phyloP scores from a whole-genome alignment of 2,888 invertebrate species.

The Gibbula magus region DNA sequence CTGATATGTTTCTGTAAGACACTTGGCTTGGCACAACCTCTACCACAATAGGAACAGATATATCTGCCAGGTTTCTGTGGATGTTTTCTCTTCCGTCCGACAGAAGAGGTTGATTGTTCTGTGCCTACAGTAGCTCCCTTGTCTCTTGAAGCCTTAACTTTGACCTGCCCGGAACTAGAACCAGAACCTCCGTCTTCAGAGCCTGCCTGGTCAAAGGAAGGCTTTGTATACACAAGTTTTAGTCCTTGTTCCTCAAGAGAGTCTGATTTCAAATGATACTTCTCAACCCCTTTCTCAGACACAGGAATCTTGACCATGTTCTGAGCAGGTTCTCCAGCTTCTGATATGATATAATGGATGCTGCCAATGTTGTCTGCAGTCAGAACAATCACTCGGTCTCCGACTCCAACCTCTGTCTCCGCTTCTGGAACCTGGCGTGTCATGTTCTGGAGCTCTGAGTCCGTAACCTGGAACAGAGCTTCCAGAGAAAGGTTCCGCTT shows the following conservation, averaged over 20 bases:
- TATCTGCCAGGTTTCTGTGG: conserved; percentile 80
- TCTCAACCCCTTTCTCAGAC: conserved; percentile 33
- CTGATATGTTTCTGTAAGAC: conserved; percentile 95
- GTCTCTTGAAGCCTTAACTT: neutral
- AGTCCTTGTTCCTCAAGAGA: conserved; percentile 47
- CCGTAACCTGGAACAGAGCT: conserved; percentile 72
- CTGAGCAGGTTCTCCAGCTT: neutral
- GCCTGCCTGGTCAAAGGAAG: conserved; percentile 35
- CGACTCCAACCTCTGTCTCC: conserved; percentile 6
- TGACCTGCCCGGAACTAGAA: conserved; percentile 1
- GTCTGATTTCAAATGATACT: conserved; percentile 47
- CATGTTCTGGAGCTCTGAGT: conserved; percentile 71
- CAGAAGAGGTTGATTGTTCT: conserved; percentile 23
- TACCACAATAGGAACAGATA: conserved; percentile 90
- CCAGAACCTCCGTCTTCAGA: neutral
- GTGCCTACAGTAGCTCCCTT: conserved; percentile 15
- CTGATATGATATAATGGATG: conserved; percentile 15
- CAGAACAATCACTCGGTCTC: conserved; percentile 31
- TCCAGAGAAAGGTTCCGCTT: conserved; percentile 67
- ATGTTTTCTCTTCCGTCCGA: conserved; percentile 57
- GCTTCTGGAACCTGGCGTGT: conserved; percentile 51
- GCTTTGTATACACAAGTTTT: conserved; percentile 47
- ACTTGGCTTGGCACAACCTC: conserved; percentile 93
- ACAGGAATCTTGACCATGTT: conserved; percentile 30
- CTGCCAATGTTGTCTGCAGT: conserved; percentile 25